These are phyloP conservation scores for Cosmia pyralina DNA, from an alignment of 2,888 invertebrate species.

Conservation along the genomic window DNA sequence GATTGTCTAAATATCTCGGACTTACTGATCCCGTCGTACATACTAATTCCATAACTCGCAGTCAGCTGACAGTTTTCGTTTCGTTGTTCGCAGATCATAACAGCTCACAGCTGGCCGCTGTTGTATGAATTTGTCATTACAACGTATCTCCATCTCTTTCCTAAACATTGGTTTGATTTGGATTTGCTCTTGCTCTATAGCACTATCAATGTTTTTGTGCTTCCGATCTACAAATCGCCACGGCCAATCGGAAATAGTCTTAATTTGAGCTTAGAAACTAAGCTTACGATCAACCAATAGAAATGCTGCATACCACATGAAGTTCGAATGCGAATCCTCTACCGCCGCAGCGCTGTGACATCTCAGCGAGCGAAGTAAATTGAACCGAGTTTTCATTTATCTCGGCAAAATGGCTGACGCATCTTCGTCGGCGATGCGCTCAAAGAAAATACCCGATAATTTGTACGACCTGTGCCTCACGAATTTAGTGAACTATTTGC, in stretches of 20 bases:
- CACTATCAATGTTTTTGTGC: slow-evolving; percentile 39
- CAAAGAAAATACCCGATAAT: slow-evolving; percentile 88
- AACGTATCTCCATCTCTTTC: slow-evolving; percentile 70
- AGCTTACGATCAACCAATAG: slow-evolving; percentile 72
- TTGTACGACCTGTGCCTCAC: slow-evolving; percentile 92
- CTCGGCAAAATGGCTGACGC: slow-evolving; percentile 91
- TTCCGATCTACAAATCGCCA: slow-evolving; percentile 22
- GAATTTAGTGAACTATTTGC: slow-evolving; percentile 91
- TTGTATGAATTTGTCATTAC: slow-evolving; percentile 37
- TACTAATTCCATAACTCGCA: background rate
- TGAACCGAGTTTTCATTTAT: slow-evolving; percentile 83
- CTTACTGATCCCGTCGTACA: background rate
- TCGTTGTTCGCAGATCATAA: background rate
- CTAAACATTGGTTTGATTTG: slow-evolving; percentile 33
- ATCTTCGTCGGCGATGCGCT: slow-evolving; percentile 78
- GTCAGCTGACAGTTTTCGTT: slow-evolving; percentile 67
- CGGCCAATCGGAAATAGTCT: slow-evolving; percentile 72
- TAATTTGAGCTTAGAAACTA: slow-evolving; percentile 57
- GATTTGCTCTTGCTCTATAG: no score
- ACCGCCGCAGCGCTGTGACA: slow-evolving; percentile 61
- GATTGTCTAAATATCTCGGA: slow-evolving; percentile 6
- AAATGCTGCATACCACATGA: slow-evolving; percentile 69
- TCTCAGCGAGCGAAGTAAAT: slow-evolving; percentile 67
- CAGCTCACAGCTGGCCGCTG: slow-evolving; percentile 66
- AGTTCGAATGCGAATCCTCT: slow-evolving; percentile 75